phyloP scores from a whole-genome alignment of 2,113 vertebrate species.

The Acanthisitta chloris region DNA sequence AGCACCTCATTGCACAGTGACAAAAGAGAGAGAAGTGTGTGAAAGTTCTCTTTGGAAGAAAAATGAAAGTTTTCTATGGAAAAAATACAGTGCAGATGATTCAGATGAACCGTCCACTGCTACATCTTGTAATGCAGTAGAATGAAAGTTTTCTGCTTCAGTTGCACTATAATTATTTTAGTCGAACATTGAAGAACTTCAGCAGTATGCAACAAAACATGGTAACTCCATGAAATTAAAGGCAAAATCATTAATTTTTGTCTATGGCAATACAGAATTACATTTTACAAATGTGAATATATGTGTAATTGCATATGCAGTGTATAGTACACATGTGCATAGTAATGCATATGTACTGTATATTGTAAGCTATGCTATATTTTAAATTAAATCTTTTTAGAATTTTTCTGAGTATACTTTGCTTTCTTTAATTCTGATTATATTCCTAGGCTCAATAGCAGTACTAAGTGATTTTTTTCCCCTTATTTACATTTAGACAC shows the following conservation, averaged over 20 bases:
- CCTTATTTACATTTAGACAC: background rate
- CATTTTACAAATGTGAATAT: background rate
- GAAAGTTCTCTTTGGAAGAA: slow-evolving; percentile 85
- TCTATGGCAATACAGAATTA: background rate
- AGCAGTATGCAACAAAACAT: background rate
- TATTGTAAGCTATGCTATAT: background rate
- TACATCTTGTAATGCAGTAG: background rate
- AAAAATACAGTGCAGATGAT: slow-evolving; percentile 60
- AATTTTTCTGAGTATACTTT: background rate
- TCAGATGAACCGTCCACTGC: background rate
- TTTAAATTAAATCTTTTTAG: background rate
- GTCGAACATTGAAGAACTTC: background rate
- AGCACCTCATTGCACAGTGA: slow-evolving; percentile 18
- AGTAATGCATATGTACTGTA: background rate
- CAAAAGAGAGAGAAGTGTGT: slow-evolving; percentile 28
- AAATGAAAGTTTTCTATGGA: slow-evolving; percentile 95
- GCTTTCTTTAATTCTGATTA: background rate
- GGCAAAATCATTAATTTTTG: background rate
- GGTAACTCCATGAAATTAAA: background rate
- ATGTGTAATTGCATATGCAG: background rate
- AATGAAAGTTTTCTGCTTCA: background rate
- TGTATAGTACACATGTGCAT: background rate
- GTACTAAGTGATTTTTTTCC: background rate
- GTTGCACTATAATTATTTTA: background rate
- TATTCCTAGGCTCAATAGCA: background rate